These are phyloP conservation scores for Griposia aprilina DNA, from an alignment of 2,888 invertebrate species.

Conservation along the genomic window DNA sequence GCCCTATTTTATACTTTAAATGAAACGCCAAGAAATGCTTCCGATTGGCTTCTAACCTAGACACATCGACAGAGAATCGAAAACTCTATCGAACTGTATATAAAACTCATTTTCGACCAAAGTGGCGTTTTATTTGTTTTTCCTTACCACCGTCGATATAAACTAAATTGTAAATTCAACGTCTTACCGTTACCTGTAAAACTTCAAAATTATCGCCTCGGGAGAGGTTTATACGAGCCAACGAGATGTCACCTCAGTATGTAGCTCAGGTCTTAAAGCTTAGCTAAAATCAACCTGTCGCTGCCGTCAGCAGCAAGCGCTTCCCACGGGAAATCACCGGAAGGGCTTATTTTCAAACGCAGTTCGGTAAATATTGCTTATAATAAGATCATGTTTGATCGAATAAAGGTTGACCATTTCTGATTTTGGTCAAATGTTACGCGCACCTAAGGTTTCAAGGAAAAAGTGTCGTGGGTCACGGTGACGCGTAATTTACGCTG, in stretches of 20 bases:
- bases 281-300: slow-evolving; percentile 64
- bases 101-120: too few relatives aligned
- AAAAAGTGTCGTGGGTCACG: not conserved
- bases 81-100: too few relatives aligned
- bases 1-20: too few relatives aligned
- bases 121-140: too few relatives aligned
- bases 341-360: slow-evolving; percentile 72
- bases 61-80: too few relatives aligned
- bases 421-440: slow-evolving; percentile 20
- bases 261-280: slow-evolving; percentile 59
- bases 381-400: slow-evolving; percentile 30
- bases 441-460: not conserved
- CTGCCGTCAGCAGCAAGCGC: slow-evolving; percentile 43
- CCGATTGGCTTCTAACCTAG: too few relatives aligned
- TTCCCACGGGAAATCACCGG: slow-evolving; percentile 75
- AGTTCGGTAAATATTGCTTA: slow-evolving; percentile 45
- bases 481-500: not conserved
- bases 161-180: not conserved
- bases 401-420: slow-evolving; percentile 10
- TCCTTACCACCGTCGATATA: not conserved
- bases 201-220: slow-evolving; percentile 27
- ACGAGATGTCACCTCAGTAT: slow-evolving; percentile 35
- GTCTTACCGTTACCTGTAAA: slow-evolving; percentile 12
- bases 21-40: too few relatives aligned
- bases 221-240: slow-evolving; percentile 22